Base-by-base conservation (phyloP, 1,140 invertebrate genomes). In the Charaxes varanes region DNA sequence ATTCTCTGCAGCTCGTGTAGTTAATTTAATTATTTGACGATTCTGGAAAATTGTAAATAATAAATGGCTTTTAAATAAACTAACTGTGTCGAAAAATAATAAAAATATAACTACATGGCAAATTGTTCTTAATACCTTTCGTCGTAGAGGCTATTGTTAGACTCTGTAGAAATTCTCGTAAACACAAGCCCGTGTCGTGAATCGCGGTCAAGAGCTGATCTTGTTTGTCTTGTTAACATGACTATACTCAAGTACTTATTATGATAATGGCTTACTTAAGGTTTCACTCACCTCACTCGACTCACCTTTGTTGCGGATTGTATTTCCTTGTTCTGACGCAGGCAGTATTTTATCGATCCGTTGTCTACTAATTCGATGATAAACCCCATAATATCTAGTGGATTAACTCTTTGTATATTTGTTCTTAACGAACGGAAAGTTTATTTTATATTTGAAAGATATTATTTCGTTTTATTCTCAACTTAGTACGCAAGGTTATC, bases 221-320 rank as follows among this genome's bases (percentile, higher is more conserved):
- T 47, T 46, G 36, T 46, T 46, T 46, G 43, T 46, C 43, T 46
- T 47, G 44, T 47, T 47, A 47, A 47, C 44, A 47, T 47, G 44
- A 30, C 34, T 45, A 32, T 32, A 36, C 34, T 35, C 31, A 14
- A 41, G 44, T 47, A 47, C 44, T 47, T 47, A 47, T 46, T 46
- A 46, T 47, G 35, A 47, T 47, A 47, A 47, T 47, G 37, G 44
- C 44, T 47, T 47, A 47, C 44, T 47, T 47, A 41, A 26, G 37
- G 44, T 47, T 47, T 47, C 44, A 41, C 31, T 41, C 44, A 21
- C n/a, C n/a, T n/a, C n/a, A n/a, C n/a, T n/a, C n/a, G n/a, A n/a
- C n/a, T n/a, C n/a, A 26, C 44, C 37, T 47, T 41, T 47, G 44
- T 47, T 47, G 38, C 37, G 21, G 13, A 30, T 23, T 28, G 23